A percentile compares a stretch with the other conserved stretches of the same genome.
Conservation (phyloP, 2,113 vertebrate genomes). For the Alouatta palliata region DNA sequence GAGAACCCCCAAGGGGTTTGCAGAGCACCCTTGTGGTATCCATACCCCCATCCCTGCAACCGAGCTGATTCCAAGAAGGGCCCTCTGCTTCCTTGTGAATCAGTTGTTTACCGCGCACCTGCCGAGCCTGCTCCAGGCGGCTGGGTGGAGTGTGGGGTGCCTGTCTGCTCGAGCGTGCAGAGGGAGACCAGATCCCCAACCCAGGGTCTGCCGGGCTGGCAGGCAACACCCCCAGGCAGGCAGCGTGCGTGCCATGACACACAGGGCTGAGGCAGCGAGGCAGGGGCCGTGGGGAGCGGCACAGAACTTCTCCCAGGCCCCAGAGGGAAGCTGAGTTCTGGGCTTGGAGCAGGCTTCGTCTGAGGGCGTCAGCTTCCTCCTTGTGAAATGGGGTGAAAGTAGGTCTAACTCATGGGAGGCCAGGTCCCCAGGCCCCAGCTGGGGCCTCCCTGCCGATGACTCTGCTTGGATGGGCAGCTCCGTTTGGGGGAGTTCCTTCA, state of each 20-base stretch:
- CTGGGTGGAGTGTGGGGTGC: background rate
- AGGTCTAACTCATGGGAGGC: background rate
- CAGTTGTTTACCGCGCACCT: background rate
- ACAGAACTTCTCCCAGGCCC: background rate
- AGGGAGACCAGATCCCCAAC: background rate
- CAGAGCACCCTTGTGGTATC: background rate
- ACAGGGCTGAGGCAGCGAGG: background rate
- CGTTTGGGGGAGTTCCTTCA: background rate
- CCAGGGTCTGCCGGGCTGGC: background rate
- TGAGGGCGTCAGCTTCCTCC: background rate
- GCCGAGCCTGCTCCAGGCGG: background rate
- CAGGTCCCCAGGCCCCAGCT: accelerated
- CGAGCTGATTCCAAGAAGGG: background rate
- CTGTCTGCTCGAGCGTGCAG: background rate
- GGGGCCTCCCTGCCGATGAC: no score
- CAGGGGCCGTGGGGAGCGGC: background rate
- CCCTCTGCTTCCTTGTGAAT: conserved; percentile 29
- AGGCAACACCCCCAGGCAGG: no score
- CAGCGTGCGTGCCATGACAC: background rate
- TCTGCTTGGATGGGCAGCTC: background rate
- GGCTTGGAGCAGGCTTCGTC: accelerated
- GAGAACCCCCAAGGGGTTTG: background rate
- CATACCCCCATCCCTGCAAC: background rate
- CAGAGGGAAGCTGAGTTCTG: accelerated
- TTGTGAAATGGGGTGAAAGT: background rate